Evolutionary conservation across 2,888 invertebrate genomes (phyloP).

Genomic region (Saturnia pavonia): DNA sequence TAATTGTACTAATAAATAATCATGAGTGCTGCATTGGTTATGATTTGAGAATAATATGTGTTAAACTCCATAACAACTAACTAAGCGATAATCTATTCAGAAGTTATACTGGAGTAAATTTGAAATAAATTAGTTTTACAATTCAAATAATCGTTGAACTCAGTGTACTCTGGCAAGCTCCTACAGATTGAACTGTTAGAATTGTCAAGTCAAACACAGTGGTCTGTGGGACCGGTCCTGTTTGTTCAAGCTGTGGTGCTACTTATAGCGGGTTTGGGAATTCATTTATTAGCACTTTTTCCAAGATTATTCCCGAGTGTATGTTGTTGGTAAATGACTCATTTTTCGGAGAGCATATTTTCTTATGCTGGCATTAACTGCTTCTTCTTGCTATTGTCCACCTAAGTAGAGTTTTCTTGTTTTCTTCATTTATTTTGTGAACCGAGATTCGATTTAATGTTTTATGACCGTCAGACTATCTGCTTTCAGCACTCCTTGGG

Average conservation of each 20-base stretch:
- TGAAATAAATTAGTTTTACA: slow-evolving; percentile 1
- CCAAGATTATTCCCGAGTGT: no score
- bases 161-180: neutral
- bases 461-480: no score
- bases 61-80: neutral
- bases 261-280: slow-evolving; percentile 2
- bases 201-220: slow-evolving; percentile 18
- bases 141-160: neutral
- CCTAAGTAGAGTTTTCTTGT: no score
- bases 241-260: neutral
- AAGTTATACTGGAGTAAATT: neutral
- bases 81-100: neutral
- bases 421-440: no score
- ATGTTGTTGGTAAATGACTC: no score
- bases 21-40: no score
- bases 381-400: no score
- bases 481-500: no score
- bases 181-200: slow-evolving; percentile 6
- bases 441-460: no score
- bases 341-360: no score
- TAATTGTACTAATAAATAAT: no score
- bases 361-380: no score
- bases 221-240: slow-evolving; percentile 2
- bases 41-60: neutral
- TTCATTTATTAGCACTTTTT: neutral